These are phyloP conservation scores for Orchesella cincta DNA, from an alignment of 1,140 invertebrate species.

Conservation along the genomic window DNA sequence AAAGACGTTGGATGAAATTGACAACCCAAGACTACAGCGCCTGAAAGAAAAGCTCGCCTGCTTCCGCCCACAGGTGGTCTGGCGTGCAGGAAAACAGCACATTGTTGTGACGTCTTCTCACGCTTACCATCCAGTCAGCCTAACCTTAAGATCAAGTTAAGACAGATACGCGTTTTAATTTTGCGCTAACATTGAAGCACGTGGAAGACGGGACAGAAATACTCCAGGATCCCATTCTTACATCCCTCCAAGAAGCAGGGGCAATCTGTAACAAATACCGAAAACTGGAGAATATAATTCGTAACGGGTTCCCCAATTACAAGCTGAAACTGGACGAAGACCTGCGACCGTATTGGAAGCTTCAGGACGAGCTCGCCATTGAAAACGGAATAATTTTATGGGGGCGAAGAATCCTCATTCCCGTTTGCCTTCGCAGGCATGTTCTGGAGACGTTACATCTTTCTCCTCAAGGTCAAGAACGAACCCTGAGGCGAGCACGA, in stretches of 20 bases:
- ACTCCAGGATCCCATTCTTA: neutral
- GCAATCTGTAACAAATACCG: neutral
- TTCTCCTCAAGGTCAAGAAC: neutral
- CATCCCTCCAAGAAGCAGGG: neutral
- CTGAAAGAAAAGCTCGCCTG: neutral
- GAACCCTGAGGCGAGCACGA: neutral
- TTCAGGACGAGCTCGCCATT: neutral
- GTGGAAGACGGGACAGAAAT: neutral
- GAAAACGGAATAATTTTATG: neutral
- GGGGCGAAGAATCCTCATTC: neutral
- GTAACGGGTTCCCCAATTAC: neutral
- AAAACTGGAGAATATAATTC: neutral
- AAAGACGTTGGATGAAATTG: constrained; percentile 9
- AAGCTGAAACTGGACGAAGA: neutral
- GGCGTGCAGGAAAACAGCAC: neutral
- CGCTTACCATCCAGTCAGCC: neutral
- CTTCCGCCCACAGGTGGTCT: neutral
- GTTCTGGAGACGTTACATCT: neutral
- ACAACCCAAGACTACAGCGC: neutral
- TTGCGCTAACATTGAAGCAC: neutral
- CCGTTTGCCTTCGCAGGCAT: neutral
- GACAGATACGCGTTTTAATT: no score
- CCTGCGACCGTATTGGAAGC: neutral
- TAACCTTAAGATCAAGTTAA: no score
- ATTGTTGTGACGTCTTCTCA: constrained; percentile 1